Conservation (phyloP, 1,140 invertebrate genomes). For the Camponotus pennsylvanicus region DNA sequence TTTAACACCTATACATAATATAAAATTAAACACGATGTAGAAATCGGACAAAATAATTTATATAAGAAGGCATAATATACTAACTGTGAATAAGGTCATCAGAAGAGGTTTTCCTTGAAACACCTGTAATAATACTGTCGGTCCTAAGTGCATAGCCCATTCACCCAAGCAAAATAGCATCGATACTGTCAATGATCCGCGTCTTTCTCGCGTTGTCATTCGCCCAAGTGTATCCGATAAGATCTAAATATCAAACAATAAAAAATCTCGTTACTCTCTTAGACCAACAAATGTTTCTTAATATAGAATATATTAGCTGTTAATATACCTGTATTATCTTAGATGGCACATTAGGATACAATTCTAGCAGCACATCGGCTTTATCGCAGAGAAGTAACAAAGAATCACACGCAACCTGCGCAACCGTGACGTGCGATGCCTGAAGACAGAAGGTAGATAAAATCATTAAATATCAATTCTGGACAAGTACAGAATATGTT, state of each 20-base stretch:
- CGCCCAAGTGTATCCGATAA: conserved; percentile 88
- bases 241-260: conserved; percentile 81
- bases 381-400: conserved; percentile 94
- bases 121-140: conserved; percentile 83
- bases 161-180: conserved; percentile 96
- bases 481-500: background rate
- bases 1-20: conserved; percentile 79
- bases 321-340: conserved; percentile 89
- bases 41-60: conserved; percentile 13
- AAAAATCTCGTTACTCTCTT: conserved; percentile 24
- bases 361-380: conserved; percentile 90
- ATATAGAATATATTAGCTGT: too few relatives aligned
- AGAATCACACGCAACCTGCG: conserved; percentile 95
- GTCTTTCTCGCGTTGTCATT: conserved; percentile 85
- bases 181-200: conserved; percentile 90
- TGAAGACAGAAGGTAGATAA: conserved; percentile 84
- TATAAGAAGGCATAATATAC: conserved; percentile 48
- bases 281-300: background rate
- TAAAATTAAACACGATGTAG: background rate
- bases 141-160: conserved; percentile 94
- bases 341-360: conserved; percentile 92
- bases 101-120: conserved; percentile 87
- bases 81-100: conserved; percentile 88
- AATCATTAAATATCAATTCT: conserved; percentile 23
- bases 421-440: conserved; percentile 94